phyloP scores from a whole-genome alignment of 2,888 invertebrate genomes.

The Cheilosia urbana region DNA sequence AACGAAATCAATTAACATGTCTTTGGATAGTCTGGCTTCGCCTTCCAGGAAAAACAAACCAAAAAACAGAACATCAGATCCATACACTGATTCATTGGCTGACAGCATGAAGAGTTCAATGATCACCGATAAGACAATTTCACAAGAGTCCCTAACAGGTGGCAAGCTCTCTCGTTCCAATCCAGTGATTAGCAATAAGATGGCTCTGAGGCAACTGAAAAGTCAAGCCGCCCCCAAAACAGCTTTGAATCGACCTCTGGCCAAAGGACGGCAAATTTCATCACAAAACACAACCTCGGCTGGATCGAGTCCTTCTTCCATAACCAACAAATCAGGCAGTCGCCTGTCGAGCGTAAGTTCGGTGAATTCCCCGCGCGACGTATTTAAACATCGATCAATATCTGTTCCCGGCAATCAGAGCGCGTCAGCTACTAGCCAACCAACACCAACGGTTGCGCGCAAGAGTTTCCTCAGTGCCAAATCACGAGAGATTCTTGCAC shows the following conservation, averaged over 20 bases:
- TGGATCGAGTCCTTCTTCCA: constrained; percentile 83
- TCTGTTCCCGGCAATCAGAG: constrained; percentile 81
- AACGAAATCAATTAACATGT: constrained; percentile 82
- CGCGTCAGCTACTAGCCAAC: constrained; percentile 63
- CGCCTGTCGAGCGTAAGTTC: constrained; percentile 83
- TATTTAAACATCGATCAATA: constrained; percentile 82
- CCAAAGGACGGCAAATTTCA: constrained; percentile 59
- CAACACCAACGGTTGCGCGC: constrained; percentile 77
- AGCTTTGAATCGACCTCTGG: constrained; percentile 49
- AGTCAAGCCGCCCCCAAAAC: constrained; percentile 43
- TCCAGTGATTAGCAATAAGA: constrained; percentile 79
- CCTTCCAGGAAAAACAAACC: constrained; percentile 79
- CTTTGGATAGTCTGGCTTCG: constrained; percentile 82
- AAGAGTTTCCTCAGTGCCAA: constrained; percentile 83
- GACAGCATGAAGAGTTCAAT: constrained; percentile 83
- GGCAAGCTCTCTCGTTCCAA: constrained; percentile 80
- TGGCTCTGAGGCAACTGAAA: constrained; percentile 36
- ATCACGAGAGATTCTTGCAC: constrained; percentile 83
- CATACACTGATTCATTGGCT: constrained; percentile 82
- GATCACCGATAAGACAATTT: constrained; percentile 83
- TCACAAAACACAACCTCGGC: constrained; percentile 80
- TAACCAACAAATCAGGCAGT: constrained; percentile 83
- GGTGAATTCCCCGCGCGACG: constrained; percentile 81
- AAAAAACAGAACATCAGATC: constrained; percentile 75
- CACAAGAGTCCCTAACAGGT: constrained; percentile 81